A percentile compares a stretch with the other conserved stretches of the same genome.
These are phyloP conservation scores for Platypus cylindrus DNA, from an alignment of 2,888 invertebrate genomes.

Conservation along the genomic window DNA sequence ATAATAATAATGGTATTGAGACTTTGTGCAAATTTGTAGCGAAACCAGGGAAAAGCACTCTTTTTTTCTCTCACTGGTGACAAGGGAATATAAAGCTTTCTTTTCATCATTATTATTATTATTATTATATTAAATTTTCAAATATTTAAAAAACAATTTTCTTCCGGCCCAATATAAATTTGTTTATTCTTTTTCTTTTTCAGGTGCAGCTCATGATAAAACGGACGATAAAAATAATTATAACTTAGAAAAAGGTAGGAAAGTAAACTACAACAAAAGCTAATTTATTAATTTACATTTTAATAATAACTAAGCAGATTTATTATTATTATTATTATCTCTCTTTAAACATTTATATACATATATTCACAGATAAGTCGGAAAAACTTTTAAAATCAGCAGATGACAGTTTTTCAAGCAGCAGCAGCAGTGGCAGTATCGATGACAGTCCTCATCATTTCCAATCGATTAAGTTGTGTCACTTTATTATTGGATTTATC, in stretches of 20 bases:
- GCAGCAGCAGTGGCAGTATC: too few relatives aligned
- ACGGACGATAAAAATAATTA: slow-evolving; percentile 8
- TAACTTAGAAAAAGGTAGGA: slow-evolving; percentile 10
- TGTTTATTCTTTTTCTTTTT: slow-evolving; percentile 1
- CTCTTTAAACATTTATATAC: too few relatives aligned
- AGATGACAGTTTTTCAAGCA: slow-evolving; percentile 6
- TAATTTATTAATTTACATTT: too few relatives aligned
- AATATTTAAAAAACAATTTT: not conserved
- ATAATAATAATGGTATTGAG: too few relatives aligned
- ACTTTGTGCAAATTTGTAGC: not conserved
- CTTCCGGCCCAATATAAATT: not conserved
- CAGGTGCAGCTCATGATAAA: slow-evolving; percentile 13
- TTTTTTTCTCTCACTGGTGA: too few relatives aligned
- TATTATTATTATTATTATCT: too few relatives aligned
- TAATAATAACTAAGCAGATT: too few relatives aligned
- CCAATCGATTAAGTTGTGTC: slow-evolving; percentile 9
- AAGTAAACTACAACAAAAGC: too few relatives aligned
- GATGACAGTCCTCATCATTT: too few relatives aligned
- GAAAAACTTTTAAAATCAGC: slow-evolving; percentile 9
- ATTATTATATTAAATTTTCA: not conserved
- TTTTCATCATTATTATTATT: not conserved
- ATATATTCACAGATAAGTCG: slow-evolving; percentile 11
- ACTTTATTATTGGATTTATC: too few relatives aligned
- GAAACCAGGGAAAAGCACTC: too few relatives aligned
- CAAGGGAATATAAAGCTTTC: too few relatives aligned